Conservation (phyloP, 2,797 vertebrate species). For the Yasuhikotakia modesta region DNA sequence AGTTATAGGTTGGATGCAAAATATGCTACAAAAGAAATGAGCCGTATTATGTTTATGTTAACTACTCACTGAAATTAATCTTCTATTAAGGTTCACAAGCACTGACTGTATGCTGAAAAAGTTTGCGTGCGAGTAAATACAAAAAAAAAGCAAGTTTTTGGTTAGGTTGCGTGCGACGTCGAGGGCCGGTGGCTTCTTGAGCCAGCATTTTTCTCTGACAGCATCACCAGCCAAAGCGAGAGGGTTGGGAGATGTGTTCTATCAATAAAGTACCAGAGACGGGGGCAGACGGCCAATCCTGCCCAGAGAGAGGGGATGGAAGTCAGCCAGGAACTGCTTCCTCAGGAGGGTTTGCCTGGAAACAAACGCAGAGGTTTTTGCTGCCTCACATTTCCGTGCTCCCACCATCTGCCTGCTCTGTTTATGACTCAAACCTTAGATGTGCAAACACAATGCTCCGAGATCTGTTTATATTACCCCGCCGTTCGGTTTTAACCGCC, state of each 20-base stretch:
- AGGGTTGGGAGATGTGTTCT: conserved; percentile 54
- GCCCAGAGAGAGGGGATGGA: conserved; percentile 58
- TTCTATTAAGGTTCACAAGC: conserved; percentile 34
- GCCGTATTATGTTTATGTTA: too few relatives aligned
- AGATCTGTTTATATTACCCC: conserved; percentile 36
- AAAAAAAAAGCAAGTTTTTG: conserved; percentile 49
- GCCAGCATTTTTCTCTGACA: conserved; percentile 62
- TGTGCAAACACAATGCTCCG: conserved; percentile 4
- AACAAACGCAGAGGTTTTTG: conserved; percentile 30
- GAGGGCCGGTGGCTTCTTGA: conserved; percentile 57
- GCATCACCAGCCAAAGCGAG: conserved; percentile 61
- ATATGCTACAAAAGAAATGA: too few relatives aligned
- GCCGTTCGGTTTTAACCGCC: conserved; percentile 1
- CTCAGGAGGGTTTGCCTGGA: conserved; percentile 44
- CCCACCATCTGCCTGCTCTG: conserved; percentile 16
- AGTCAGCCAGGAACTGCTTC: conserved; percentile 44
- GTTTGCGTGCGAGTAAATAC: conserved; percentile 28
- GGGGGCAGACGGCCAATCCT: conserved; percentile 60
- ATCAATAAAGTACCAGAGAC: conserved; percentile 63
- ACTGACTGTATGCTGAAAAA: conserved; percentile 30
- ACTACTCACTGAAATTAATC: not conserved
- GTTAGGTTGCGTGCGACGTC: conserved; percentile 55
- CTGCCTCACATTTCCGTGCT: conserved; percentile 29
- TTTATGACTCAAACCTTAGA: conserved; percentile 31
- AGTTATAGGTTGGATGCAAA: not conserved